phyloP scores from a whole-genome alignment of 2,113 vertebrate species.

The Elachura formosa region DNA sequence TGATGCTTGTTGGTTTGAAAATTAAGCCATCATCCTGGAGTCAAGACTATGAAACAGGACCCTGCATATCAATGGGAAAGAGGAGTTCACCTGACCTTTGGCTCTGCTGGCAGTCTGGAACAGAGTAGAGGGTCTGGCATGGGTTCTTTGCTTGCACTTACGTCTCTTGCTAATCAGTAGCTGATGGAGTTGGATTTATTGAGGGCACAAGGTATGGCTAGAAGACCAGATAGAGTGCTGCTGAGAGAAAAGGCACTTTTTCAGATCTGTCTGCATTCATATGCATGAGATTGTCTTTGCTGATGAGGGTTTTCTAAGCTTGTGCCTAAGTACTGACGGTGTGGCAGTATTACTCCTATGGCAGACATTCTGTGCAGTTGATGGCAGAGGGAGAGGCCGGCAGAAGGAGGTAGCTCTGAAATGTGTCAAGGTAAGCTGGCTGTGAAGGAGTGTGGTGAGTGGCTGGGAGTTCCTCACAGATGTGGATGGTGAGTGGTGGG shows the following conservation, averaged over 20 bases:
- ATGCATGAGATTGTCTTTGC: background rate
- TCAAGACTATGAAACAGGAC: background rate
- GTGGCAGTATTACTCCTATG: rapidly evolving
- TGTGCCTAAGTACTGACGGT: background rate
- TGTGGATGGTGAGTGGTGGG: rapidly evolving
- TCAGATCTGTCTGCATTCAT: background rate
- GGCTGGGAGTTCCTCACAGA: background rate
- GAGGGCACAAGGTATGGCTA: background rate
- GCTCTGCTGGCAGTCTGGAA: background rate
- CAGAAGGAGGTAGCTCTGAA: background rate
- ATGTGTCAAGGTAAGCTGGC: rapidly evolving
- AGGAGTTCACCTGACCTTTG: background rate
- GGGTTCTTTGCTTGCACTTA: background rate
- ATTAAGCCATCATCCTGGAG: background rate
- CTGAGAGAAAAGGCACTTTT: background rate
- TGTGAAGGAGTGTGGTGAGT: rapidly evolving
- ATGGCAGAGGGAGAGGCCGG: background rate
- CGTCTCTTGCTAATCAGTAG: rapidly evolving
- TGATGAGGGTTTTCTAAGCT: background rate
- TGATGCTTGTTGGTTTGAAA: background rate
- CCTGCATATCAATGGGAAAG: rapidly evolving
- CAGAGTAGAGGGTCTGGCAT: background rate
- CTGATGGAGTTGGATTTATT: background rate
- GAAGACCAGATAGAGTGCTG: background rate
- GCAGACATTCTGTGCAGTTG: rapidly evolving